Base-by-base conservation (phyloP, 2,888 invertebrate genomes). In the Cyrtodaria siliqua region DNA sequence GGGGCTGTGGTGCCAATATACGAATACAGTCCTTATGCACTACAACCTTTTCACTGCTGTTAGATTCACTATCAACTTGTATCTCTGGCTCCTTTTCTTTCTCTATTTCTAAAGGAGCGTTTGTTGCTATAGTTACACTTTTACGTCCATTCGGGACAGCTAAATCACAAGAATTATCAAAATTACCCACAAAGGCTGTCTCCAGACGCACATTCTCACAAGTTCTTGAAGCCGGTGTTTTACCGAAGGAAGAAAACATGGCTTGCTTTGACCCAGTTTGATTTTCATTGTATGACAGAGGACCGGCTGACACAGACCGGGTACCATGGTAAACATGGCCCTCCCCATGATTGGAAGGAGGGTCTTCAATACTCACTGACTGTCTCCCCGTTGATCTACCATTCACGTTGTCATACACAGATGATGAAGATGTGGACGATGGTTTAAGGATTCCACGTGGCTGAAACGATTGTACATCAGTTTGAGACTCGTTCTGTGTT, bases 371-470 rank as follows among this genome's bases (percentile, higher is more conserved):
- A 55, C 63, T 75, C 50, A 60, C 69, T 23, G 71, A 64, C 16
- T 68, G 60, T 38, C 63, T 59, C 23, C 69, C 68, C 55, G 72
- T 61, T 38, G 47, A 47, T 23, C 26, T 44, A n/a, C n/a, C n/a
- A 47, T 69, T 69, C 2, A 76, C 68, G 71, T 81, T 75, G 57
- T 89, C 89, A 62, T 87, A 86, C 29, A 86, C 75, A 42, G 84
- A 83, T 14, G 82, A 76, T 50, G 85, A 84, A 9, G 83, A 79
- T 18, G 79, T 79, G 26, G 88, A 87, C 3, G 86, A 77, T 0
- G 85, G 86, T 76, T 88, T 88, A 24, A 85, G 75, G 55, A 87
- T 84, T 50, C 85, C 83, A 9, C 84, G 73, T 9, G 85, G 86
- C 59, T 80, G 82, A 68, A 77, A 75, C 18, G 69, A 66, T 33